These are phyloP conservation scores for Drosophila tani DNA, from an alignment of 1,140 invertebrate species.

Conservation along the genomic window DNA sequence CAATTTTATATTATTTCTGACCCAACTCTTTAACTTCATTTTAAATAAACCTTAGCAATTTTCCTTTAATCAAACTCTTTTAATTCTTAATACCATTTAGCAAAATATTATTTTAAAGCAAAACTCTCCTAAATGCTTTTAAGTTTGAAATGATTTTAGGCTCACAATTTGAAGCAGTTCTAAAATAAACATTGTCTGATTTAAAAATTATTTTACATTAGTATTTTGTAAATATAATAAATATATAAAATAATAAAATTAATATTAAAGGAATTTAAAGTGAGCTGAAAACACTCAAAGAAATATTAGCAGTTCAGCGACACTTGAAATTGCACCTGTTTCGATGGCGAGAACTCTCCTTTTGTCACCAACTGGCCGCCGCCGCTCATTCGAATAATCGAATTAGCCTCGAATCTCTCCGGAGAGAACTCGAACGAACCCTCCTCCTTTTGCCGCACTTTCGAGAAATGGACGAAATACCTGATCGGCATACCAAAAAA, in stretches of 20 bases:
- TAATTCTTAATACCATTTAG: too few relatives aligned
- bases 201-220: not conserved
- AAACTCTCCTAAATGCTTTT: too few relatives aligned
- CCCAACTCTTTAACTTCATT: too few relatives aligned
- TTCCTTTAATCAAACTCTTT: too few relatives aligned
- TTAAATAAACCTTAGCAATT: too few relatives aligned
- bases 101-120: too few relatives aligned
- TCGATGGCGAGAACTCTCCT: not conserved
- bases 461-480: constrained; percentile 36
- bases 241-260: not conserved
- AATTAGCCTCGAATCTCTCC: constrained; percentile 38
- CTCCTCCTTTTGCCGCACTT: not conserved
- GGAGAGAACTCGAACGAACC: not conserved
- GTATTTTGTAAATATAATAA: not conserved
- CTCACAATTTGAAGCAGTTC: too few relatives aligned
- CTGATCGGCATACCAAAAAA: constrained; percentile 34
- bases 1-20: too few relatives aligned
- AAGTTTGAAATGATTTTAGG: too few relatives aligned
- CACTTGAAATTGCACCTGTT: constrained; percentile 33
- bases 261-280: not conserved
- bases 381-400: constrained; percentile 31
- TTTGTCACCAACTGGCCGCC: too few relatives aligned
- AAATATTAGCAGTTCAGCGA: constrained; percentile 27
- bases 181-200: too few relatives aligned
- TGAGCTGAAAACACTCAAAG: not conserved